Base-by-base conservation (phyloP, 2,797 vertebrate species). In the Chanos chanos region DNA sequence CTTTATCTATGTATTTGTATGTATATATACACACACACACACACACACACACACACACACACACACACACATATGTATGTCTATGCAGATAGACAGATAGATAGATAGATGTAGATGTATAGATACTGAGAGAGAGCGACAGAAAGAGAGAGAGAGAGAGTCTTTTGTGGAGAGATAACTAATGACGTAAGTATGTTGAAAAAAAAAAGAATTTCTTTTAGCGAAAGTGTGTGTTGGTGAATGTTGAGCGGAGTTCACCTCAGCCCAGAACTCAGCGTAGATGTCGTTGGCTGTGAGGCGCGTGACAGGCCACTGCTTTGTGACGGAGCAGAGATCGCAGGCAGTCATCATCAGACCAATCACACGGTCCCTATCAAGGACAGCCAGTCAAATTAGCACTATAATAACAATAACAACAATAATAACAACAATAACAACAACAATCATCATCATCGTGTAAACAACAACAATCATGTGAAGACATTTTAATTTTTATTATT, bases 291-390 rank as follows among this genome's bases (percentile, higher is more conserved):
- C 94, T 0, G 92, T 99, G 84, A 95, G 69, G 75, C 92, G 92
- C 66, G 96, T 98, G 73, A 96, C 92, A 5, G 91, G 90, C 97
- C 97, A 99, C 57, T 95, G 79, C 77, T 99, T 99, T 45, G 97
- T 99, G 61, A 99, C 96, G 65, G 97, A 99, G 75, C 96, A 99
- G 60, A 99, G 91, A 84, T 99, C 97, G 86, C 97, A 99, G 74
- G 96, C 93, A 2, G 97, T 99, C 97, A 99, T 99, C 95, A 99
- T 94, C 86, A 99, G 86, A 70, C 93, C 97, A 75, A 99, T 97
- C 77, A 97, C 92, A 58, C 95, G 94, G 71, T 99, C 97, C 88
- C 97, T 99, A 77, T 3, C 34, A 5, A 0, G 12, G 13, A 40
- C 2, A 7, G 64, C 36, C 16, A 25, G 54, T 41, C 33, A 48